Percentiles rank a stretch among this genome's conserved stretches.
phyloP scores from a whole-genome alignment of 2,888 invertebrate species.

The Lapara coniferarum region DNA sequence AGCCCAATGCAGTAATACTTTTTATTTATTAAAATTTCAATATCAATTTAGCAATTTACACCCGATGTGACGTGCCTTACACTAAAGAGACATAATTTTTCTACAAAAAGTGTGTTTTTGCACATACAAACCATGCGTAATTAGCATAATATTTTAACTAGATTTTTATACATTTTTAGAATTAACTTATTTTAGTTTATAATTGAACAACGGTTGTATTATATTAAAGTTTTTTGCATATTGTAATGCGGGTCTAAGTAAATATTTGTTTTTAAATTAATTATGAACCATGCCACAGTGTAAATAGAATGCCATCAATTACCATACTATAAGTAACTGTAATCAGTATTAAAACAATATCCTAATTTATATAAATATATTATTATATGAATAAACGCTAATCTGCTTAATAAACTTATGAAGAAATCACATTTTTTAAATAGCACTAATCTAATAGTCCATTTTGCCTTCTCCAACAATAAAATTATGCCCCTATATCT shows the following conservation, averaged over 20 bases:
- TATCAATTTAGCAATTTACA: conserved; percentile 21
- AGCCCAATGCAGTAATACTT: background rate
- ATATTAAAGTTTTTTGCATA: conserved; percentile 60
- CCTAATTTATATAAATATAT: conserved; percentile 68
- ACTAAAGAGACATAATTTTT: conserved; percentile 44
- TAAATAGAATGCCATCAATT: conserved; percentile 76
- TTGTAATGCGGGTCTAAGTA: conserved; percentile 73
- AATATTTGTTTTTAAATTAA: conserved; percentile 60
- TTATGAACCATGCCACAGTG: conserved; percentile 72
- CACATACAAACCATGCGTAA: conserved; percentile 30
- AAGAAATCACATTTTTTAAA: background rate
- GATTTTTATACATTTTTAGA: conserved; percentile 45
- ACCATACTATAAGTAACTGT: conserved; percentile 72
- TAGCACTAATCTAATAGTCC: too few relatives aligned
- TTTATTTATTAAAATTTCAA: too few relatives aligned
- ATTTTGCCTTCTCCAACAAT: too few relatives aligned
- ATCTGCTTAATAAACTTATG: conserved; percentile 46
- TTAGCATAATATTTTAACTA: conserved; percentile 42
- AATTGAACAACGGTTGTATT: conserved; percentile 59
- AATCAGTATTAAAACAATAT: conserved; percentile 81
- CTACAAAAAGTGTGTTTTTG: conserved; percentile 29
- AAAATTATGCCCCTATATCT: too few relatives aligned
- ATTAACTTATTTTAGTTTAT: conserved; percentile 62
- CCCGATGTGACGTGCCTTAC: conserved; percentile 52
- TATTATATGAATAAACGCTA: conserved; percentile 43